Conservation (phyloP, 30 jellyfish, hydroid and myxozoan species). For the Aurelia aurita region DNA sequence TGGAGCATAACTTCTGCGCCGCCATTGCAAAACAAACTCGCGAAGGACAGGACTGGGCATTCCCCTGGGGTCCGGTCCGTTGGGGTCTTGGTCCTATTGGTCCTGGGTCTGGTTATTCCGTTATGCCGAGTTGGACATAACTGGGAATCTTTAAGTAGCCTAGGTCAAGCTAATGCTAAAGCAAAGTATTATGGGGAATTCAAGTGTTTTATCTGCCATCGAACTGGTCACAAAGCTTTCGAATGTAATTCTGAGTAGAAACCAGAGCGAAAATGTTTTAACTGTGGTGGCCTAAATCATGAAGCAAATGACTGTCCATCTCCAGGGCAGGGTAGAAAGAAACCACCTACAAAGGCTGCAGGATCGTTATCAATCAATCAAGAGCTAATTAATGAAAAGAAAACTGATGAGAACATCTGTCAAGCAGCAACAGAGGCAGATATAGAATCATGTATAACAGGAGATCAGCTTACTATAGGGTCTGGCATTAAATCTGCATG, state of each 20-base stretch:
- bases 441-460: neutral
- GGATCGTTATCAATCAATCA: slow-evolving; percentile 6
- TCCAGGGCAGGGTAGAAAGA: slow-evolving; percentile 39
- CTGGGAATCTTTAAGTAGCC: too few relatives aligned
- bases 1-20: too few relatives aligned
- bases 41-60: too few relatives aligned
- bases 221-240: slow-evolving; percentile 24
- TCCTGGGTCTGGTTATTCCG: too few relatives aligned
- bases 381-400: slow-evolving; percentile 3
- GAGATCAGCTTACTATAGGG: slow-evolving; percentile 29
- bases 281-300: slow-evolving; percentile 18
- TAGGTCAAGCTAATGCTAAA: too few relatives aligned
- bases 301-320: slow-evolving; percentile 31
- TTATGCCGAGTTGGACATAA: too few relatives aligned
- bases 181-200: too few relatives aligned
- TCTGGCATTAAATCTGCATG: slow-evolving; percentile 36
- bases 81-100: too few relatives aligned
- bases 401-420: neutral
- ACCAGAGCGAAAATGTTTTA: slow-evolving; percentile 24
- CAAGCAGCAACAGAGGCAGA: slow-evolving; percentile 14
- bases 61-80: too few relatives aligned
- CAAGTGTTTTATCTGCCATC: too few relatives aligned
- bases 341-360: slow-evolving; percentile 31
- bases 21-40: too few relatives aligned
- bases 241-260: slow-evolving; percentile 22